phyloP scores from a whole-genome alignment of 2,797 vertebrate species.

The Pangasius mekongensis region DNA sequence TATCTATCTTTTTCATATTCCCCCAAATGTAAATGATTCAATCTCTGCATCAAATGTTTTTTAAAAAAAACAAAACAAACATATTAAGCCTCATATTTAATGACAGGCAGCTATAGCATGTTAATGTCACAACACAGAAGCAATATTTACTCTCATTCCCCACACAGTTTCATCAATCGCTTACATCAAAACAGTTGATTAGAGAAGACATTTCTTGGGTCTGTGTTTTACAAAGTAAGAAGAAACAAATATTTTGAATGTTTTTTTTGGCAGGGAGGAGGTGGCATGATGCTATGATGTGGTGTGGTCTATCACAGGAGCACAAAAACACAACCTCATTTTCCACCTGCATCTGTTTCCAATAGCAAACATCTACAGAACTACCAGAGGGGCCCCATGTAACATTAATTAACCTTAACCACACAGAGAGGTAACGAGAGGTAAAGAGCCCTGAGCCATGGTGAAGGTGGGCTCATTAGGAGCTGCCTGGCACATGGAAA shows the following conservation, averaged over 20 bases:
- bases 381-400: slow-evolving; percentile 48
- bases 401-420: slow-evolving; percentile 53
- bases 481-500: slow-evolving; percentile 55
- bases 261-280: not conserved
- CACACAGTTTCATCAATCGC: accelerated
- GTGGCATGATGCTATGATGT: not conserved
- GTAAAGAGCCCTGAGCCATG: slow-evolving; percentile 47
- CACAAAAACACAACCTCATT: slow-evolving; percentile 23
- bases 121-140: not conserved
- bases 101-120: not conserved
- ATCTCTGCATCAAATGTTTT: not conserved
- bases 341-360: slow-evolving; percentile 52
- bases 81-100: not conserved
- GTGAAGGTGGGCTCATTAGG: slow-evolving; percentile 46
- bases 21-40: not conserved
- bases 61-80: not conserved
- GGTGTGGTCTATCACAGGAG: slow-evolving; percentile 20
- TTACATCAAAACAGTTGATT: not conserved
- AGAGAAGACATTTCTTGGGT: not conserved
- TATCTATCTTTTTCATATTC: not conserved
- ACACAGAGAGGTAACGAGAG: slow-evolving; percentile 43
- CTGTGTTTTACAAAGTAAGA: slow-evolving; percentile 1
- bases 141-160: not conserved
- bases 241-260: not conserved
- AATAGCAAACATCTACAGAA: slow-evolving; percentile 43